Percentiles rank a stretch among this genome's conserved stretches.
phyloP scores from a whole-genome alignment of 2,113 vertebrate species.

The Hydrolagus affinis region DNA sequence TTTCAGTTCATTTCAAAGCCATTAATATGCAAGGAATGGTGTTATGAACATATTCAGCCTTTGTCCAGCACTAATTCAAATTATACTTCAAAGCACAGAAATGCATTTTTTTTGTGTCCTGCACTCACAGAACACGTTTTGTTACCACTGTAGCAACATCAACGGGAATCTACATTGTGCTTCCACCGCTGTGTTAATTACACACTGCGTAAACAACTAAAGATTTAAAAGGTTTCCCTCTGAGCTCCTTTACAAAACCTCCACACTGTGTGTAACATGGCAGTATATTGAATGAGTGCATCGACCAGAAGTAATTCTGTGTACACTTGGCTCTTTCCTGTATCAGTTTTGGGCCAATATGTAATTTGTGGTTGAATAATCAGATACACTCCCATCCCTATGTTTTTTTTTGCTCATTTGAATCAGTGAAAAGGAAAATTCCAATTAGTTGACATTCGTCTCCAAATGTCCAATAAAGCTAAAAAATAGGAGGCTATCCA shows the following conservation, averaged over 20 bases:
- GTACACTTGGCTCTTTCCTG: not conserved
- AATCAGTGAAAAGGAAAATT: not conserved
- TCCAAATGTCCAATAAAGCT: constrained; percentile 12
- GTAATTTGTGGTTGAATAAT: constrained; percentile 13
- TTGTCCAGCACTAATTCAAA: constrained; percentile 1
- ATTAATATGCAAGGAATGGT: not conserved
- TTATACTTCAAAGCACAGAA: not conserved
- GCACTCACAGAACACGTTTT: not conserved
- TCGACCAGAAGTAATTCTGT: constrained; percentile 3
- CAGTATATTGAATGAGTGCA: not conserved
- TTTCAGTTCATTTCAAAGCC: not conserved
- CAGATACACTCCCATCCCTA: not conserved
- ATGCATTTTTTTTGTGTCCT: not conserved
- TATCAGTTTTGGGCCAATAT: not conserved
- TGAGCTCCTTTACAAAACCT: not conserved
- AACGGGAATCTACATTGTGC: not conserved
- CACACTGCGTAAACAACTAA: not conserved
- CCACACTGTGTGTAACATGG: not conserved
- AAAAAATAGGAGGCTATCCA: not conserved
- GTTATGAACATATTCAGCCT: not conserved
- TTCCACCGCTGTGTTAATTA: constrained; percentile 14
- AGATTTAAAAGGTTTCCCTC: constrained; percentile 12
- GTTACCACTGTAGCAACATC: not conserved
- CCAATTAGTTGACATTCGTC: constrained; percentile 2
- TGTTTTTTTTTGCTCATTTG: not conserved